Base-by-base conservation (phyloP, 2,888 invertebrate species). In the Cylloceria caligata region DNA sequence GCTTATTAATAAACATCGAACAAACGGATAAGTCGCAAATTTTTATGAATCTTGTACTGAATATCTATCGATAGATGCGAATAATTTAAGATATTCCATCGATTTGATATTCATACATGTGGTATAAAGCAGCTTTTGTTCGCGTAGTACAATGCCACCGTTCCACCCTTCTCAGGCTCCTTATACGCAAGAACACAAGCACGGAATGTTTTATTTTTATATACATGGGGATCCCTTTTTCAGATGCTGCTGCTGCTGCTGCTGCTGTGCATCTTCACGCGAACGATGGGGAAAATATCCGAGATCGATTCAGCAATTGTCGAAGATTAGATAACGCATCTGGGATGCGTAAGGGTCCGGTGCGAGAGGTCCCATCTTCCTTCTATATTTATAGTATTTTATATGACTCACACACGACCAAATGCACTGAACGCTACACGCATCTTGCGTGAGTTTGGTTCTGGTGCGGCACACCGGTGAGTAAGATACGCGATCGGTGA, bases 401-500 rank as follows among this genome's bases (percentile, higher is more conserved):
- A 45, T 60, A 47, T 49, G 16, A 65, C 47, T 49, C 49, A 57
- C 45, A 69, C 19, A 67, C 39, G 62, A n/a, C 45, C 65, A 69
- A 76, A 60, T 67, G 65, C 49, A 60, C 49, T 6, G 30, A 21
- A 57, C 21, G 27, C 0, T 57, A 2, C n/a, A 55, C 68, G 39
- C 0, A 21, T 52, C 47, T 27, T 34, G 45, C 45, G 52, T 36
- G 34, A 7, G 27, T n/a, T 55, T 24, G 64, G 45, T 72, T 34
- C 64, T 68, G 11, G 21, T 36, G 30, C 55, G 42, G 78, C 71
- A 71, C 13, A 30, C 39, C 79, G 72, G 73, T 69, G 83, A 81
- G 76, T 82, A 88, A 91, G 91, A 91, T 91, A 89, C 88, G 90
- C 88, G 87, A 92, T 91, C 90, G 89, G 88, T 92, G 92, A 92